Percentiles rank a stretch among this genome's conserved stretches.
These are phyloP conservation scores for Lasius platythorax DNA, from an alignment of 2,888 invertebrate species.

Conservation along the genomic window DNA sequence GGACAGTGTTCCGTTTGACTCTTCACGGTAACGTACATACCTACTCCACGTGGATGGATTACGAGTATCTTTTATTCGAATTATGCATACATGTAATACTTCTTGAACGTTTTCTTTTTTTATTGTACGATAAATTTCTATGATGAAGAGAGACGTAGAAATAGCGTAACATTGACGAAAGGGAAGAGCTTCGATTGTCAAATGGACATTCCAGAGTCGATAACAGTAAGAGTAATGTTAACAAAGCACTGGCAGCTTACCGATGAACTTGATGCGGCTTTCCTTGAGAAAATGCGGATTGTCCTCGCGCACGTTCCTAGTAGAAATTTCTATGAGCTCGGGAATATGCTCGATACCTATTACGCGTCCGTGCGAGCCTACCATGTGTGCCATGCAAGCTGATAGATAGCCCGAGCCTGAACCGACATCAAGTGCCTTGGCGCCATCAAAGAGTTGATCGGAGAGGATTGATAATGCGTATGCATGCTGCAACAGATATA, in stretches of 20 bases:
- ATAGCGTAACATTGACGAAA: slow-evolving; percentile 31
- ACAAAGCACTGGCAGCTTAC: slow-evolving; percentile 70
- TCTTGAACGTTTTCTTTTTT: slow-evolving; percentile 33
- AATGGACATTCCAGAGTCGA: neutral
- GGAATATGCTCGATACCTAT: slow-evolving; percentile 88
- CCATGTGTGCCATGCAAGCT: slow-evolving; percentile 88
- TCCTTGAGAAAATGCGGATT: slow-evolving; percentile 80
- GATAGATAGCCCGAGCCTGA: slow-evolving; percentile 88
- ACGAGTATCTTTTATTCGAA: slow-evolving; percentile 63
- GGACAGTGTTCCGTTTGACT: slow-evolving; percentile 71
- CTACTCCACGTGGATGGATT: slow-evolving; percentile 73
- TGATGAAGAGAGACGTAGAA: slow-evolving; percentile 29
- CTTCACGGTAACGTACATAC: slow-evolving; percentile 73
- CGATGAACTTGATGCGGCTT: slow-evolving; percentile 81
- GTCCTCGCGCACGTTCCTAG: slow-evolving; percentile 86
- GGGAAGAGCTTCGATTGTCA: slow-evolving; percentile 30
- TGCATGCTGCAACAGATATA: slow-evolving; percentile 90
- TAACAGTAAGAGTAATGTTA: neutral
- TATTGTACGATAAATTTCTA: slow-evolving; percentile 3
- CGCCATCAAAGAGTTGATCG: slow-evolving; percentile 89
- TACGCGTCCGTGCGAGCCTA: slow-evolving; percentile 86
- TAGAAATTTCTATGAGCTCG: slow-evolving; percentile 86
- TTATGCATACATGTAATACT: slow-evolving; percentile 44
- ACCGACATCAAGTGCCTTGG: slow-evolving; percentile 87
- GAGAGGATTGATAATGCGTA: slow-evolving; percentile 95